phyloP scores from a whole-genome alignment of 2,888 invertebrate species.

The Nephrocerus scutellatus region DNA sequence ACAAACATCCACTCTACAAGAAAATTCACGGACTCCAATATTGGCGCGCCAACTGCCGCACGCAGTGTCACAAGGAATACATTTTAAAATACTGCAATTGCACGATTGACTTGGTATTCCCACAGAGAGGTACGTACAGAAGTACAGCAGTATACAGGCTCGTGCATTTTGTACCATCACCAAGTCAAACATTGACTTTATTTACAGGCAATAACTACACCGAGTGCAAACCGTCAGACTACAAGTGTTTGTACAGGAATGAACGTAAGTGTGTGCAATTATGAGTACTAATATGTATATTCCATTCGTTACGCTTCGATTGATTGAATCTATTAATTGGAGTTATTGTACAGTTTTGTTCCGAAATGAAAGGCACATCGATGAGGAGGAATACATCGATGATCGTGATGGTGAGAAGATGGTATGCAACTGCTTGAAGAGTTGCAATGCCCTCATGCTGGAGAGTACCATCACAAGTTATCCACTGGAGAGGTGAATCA shows the following conservation, averaged over 20 bases:
- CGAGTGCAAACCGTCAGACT: slow-evolving; percentile 34
- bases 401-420: slow-evolving; percentile 31
- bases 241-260: slow-evolving; percentile 35
- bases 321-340: no score
- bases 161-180: no score
- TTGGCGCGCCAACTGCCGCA: slow-evolving; percentile 38
- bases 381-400: slow-evolving; percentile 31
- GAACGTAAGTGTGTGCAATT: slow-evolving; percentile 28
- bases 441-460: slow-evolving; percentile 35
- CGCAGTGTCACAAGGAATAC: slow-evolving; percentile 41
- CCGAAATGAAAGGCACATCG: slow-evolving; percentile 26
- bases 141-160: no score
- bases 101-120: slow-evolving; percentile 37
- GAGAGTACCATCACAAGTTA: slow-evolving; percentile 26
- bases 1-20: slow-evolving; percentile 26
- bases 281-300: background rate
- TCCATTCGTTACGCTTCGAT: no score
- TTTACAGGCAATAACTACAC: slow-evolving; percentile 31
- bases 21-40: slow-evolving; percentile 38
- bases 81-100: slow-evolving; percentile 36
- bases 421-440: slow-evolving; percentile 39
- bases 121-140: slow-evolving; percentile 24
- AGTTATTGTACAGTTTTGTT: slow-evolving; percentile 26
- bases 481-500: slow-evolving; percentile 26
- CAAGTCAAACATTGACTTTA: background rate